Evolutionary conservation across 2,113 vertebrate genomes (phyloP).

Genomic region (Miniopterus natalensis): DNA sequence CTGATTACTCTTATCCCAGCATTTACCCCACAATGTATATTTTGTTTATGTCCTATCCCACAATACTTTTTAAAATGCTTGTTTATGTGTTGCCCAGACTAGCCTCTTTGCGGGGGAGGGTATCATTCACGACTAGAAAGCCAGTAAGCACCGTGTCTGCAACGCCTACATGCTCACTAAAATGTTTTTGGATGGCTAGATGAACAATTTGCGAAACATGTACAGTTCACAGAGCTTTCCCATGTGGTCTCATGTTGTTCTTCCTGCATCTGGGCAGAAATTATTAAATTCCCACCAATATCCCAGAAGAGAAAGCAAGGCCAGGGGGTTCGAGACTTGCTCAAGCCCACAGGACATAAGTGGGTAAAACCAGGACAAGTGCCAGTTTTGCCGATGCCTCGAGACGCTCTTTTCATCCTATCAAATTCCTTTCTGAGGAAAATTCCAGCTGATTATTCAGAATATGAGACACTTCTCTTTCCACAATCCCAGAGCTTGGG

Average conservation of each 20-base stretch:
- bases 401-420: background rate
- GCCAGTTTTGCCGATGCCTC: background rate
- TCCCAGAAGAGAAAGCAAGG: background rate
- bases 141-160: background rate
- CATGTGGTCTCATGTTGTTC: background rate
- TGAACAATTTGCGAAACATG: background rate
- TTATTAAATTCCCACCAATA: background rate
- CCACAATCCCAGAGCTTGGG: background rate
- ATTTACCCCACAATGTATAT: background rate
- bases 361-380: background rate
- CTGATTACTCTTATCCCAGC: background rate
- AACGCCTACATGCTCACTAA: background rate
- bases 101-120: background rate
- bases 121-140: conserved; percentile 15
- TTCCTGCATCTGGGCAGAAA: background rate
- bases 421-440: background rate
- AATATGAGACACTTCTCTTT: background rate
- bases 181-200: background rate
- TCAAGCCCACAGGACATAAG: background rate
- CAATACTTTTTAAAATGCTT: background rate
- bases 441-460: background rate
- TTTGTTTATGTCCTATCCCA: background rate
- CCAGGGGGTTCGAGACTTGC: background rate
- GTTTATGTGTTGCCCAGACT: background rate
- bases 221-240: background rate